Percentiles rank a stretch among this genome's conserved stretches.
Evolutionary conservation across 1,140 invertebrate genomes (phyloP).

Genomic region (Colletes latitarsis): DNA sequence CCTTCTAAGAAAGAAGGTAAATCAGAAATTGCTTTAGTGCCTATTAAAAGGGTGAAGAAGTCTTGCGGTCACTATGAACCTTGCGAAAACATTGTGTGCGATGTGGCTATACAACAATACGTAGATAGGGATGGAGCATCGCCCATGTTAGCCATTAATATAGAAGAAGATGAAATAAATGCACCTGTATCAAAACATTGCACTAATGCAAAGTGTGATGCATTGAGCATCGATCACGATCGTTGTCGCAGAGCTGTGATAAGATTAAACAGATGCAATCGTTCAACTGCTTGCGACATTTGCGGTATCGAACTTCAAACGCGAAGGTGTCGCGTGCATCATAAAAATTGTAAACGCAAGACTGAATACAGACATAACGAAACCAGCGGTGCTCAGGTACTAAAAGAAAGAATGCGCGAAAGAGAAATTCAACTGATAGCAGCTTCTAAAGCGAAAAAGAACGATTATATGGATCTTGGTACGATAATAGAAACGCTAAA

Average conservation of each 20-base stretch:
- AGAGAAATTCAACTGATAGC: slow-evolving; percentile 75
- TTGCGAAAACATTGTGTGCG: slow-evolving; percentile 75
- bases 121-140: slow-evolving; percentile 66
- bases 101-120: slow-evolving; percentile 73
- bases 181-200: slow-evolving; percentile 74
- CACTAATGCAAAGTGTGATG: slow-evolving; percentile 70
- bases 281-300: slow-evolving; percentile 70
- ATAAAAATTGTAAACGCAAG: slow-evolving; percentile 74
- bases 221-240: slow-evolving; percentile 77
- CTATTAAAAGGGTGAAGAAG: slow-evolving; percentile 67
- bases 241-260: slow-evolving; percentile 72
- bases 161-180: slow-evolving; percentile 72
- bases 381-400: slow-evolving; percentile 63
- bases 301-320: slow-evolving; percentile 70
- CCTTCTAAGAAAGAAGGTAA: slow-evolving; percentile 75
- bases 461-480: slow-evolving; percentile 71
- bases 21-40: slow-evolving; percentile 73
- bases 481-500: slow-evolving; percentile 70
- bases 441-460: slow-evolving; percentile 63
- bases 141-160: slow-evolving; percentile 71
- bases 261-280: slow-evolving; percentile 68
- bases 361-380: slow-evolving; percentile 73
- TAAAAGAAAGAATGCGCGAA: slow-evolving; percentile 73
- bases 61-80: slow-evolving; percentile 74
- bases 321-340: slow-evolving; percentile 68